Conservation (phyloP, 2,797 vertebrate species). For the Chaenodraco wilsoni region DNA sequence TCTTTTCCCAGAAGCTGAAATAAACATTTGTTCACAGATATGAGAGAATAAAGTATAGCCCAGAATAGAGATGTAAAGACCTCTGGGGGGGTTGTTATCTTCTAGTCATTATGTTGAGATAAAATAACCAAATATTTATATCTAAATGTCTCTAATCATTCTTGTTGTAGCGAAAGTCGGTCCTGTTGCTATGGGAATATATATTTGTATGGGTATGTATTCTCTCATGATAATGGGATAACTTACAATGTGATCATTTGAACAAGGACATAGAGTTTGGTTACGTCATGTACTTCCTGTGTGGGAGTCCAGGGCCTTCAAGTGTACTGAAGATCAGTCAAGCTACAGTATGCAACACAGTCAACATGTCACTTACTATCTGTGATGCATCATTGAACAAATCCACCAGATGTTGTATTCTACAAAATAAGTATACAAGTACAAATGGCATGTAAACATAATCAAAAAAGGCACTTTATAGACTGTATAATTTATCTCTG, state of each 20-base stretch:
- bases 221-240: too few species aligned
- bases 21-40: slow-evolving; percentile 38
- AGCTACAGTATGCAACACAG: not conserved
- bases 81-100: not conserved
- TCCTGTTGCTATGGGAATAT: too few species aligned
- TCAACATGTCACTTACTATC: not conserved
- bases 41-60: slow-evolving; percentile 22
- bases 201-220: too few species aligned
- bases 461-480: not conserved
- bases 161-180: not conserved
- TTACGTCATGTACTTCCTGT: not conserved
- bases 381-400: not conserved
- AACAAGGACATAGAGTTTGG: not conserved
- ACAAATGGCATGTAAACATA: not conserved
- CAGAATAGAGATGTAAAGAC: slow-evolving; percentile 9
- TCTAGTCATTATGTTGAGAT: slow-evolving; percentile 5
- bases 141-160: slow-evolving; percentile 9
- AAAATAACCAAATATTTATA: slow-evolving; percentile 17
- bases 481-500: too few species aligned
- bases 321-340: not conserved
- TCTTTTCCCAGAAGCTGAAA: slow-evolving; percentile 30
- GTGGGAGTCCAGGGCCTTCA: not conserved
- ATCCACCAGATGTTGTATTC: not conserved
- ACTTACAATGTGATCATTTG: too few species aligned
- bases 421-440: slow-evolving; percentile 1